These are phyloP conservation scores for Platyscelio sp. DNA, from an alignment of 2,888 invertebrate genomes.

Conservation along the genomic window DNA sequence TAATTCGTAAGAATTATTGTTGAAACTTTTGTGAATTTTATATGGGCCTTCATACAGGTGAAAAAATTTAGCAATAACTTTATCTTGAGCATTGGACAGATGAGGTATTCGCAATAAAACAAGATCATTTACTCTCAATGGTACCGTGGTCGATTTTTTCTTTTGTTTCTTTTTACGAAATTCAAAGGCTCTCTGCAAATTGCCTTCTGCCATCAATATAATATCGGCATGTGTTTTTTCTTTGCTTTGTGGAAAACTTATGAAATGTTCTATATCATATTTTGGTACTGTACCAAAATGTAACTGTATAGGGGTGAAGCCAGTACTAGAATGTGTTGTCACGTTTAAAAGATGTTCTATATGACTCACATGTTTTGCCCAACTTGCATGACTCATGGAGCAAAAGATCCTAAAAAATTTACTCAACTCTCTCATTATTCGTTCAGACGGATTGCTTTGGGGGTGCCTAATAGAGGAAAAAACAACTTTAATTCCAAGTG, in stretches of 20 bases:
- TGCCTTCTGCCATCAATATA: no score
- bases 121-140: background rate
- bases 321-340: background rate
- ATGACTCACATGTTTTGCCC: background rate
- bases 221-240: no score
- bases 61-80: constrained; percentile 1
- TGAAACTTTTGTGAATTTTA: background rate
- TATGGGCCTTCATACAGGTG: background rate
- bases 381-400: background rate
- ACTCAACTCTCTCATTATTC: constrained; percentile 34
- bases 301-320: background rate
- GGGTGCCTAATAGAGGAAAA: background rate
- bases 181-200: no score
- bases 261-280: no score
- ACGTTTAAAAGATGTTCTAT: background rate
- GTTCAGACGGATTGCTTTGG: constrained; percentile 10
- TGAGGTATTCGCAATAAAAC: background rate
- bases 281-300: no score
- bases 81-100: background rate
- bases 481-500: background rate
- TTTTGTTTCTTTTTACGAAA: no score
- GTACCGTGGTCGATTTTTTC: no score
- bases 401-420: background rate
- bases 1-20: constrained; percentile 2
- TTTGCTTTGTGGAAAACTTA: no score